Percentiles rank a stretch among this genome's conserved stretches.
phyloP scores from a whole-genome alignment of 2,888 invertebrate genomes.

The Leptinotarsa peninsularis region DNA sequence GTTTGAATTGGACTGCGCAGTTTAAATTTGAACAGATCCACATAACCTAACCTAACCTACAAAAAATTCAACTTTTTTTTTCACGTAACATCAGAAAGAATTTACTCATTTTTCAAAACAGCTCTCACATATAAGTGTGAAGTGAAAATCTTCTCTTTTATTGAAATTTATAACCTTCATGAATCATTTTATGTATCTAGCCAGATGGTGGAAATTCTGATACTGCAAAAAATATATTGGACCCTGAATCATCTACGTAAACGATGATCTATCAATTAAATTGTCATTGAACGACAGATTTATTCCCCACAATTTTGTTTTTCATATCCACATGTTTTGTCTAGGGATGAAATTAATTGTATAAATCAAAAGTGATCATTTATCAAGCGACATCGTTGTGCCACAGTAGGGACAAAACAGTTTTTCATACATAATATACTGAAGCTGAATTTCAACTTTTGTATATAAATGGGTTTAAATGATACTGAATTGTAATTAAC shows the following conservation, averaged over 20 bases:
- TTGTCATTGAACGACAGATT: slow-evolving; percentile 22
- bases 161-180: no score
- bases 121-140: no score
- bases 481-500: background rate
- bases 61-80: no score
- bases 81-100: no score
- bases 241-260: slow-evolving; percentile 6
- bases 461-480: no score
- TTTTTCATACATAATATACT: no score
- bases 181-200: background rate
- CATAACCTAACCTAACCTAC: no score
- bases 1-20: no score
- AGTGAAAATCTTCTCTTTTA: background rate
- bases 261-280: slow-evolving; percentile 20
- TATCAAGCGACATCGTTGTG: slow-evolving; percentile 9
- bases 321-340: slow-evolving; percentile 18
- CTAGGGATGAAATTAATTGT: slow-evolving; percentile 21
- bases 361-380: slow-evolving; percentile 20
- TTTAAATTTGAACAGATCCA: no score
- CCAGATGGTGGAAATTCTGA: slow-evolving; percentile 15
- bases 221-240: slow-evolving; percentile 1
- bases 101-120: background rate
- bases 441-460: no score
- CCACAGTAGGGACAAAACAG: background rate
- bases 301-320: slow-evolving; percentile 18